phyloP scores from a whole-genome alignment of 2,888 invertebrate species.

The Bembecia ichneumoniformis region DNA sequence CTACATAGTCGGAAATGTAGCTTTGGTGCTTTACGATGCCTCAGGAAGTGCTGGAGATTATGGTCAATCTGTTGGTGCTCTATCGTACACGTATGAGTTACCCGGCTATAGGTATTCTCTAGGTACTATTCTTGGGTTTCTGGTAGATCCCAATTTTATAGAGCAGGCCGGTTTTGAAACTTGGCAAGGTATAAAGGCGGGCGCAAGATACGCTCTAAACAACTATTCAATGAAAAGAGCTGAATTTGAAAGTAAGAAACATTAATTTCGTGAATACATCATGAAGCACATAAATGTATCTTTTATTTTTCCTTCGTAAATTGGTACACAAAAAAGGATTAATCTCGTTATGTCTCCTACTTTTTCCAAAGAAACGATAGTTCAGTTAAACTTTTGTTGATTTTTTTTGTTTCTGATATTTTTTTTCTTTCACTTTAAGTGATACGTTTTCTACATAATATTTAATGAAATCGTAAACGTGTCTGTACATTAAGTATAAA shows the following conservation, averaged over 20 bases:
- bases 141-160: slow-evolving; percentile 68
- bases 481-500: too few relatives aligned
- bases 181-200: slow-evolving; percentile 57
- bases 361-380: too few relatives aligned
- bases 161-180: slow-evolving; percentile 66
- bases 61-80: slow-evolving; percentile 57
- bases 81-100: slow-evolving; percentile 75
- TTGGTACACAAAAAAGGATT: too few relatives aligned
- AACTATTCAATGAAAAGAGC: slow-evolving; percentile 4
- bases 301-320: not conserved
- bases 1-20: slow-evolving; percentile 65
- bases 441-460: too few relatives aligned
- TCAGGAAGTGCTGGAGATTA: slow-evolving; percentile 78
- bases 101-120: slow-evolving; percentile 54
- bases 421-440: too few relatives aligned
- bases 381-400: too few relatives aligned
- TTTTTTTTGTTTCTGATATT: too few relatives aligned
- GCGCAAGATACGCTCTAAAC: slow-evolving; percentile 25
- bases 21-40: slow-evolving; percentile 65
- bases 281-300: too few relatives aligned
- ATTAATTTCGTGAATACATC: too few relatives aligned
- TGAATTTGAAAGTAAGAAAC: not conserved
- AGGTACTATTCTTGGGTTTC: slow-evolving; percentile 51
- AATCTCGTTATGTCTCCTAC: too few relatives aligned
- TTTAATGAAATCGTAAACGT: too few relatives aligned